Percentiles rank a stretch among this genome's conserved stretches.
Evolutionary conservation across 2,113 vertebrate species (phyloP).

Genomic region (Heliornis fulica): DNA sequence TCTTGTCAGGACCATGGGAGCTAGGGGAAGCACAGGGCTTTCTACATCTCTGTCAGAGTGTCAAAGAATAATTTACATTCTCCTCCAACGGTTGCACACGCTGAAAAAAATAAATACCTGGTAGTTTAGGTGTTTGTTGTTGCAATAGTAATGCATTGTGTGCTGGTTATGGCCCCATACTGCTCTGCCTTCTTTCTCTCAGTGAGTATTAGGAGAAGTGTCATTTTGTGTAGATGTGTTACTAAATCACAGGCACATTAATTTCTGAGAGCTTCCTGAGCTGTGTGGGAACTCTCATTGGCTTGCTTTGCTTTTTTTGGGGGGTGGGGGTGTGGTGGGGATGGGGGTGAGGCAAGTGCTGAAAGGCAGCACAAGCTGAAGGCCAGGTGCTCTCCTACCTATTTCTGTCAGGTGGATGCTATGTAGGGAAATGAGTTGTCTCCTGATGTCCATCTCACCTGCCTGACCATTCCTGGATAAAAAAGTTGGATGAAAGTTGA

Average conservation of each 20-base stretch:
- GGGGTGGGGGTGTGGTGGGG: too few relatives aligned
- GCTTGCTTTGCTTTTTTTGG: not conserved
- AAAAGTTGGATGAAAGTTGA: not conserved
- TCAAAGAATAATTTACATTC: slow-evolving; percentile 38
- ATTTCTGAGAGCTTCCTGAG: slow-evolving; percentile 32
- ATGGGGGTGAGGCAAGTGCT: not conserved
- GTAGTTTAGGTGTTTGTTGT: slow-evolving; percentile 47
- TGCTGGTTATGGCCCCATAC: not conserved
- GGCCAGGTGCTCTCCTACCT: not conserved
- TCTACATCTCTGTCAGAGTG: not conserved
- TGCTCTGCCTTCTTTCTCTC: slow-evolving; percentile 26
- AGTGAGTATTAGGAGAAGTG: slow-evolving; percentile 14
- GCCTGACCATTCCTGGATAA: not conserved
- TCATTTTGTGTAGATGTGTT: slow-evolving; percentile 25
- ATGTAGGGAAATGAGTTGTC: not conserved
- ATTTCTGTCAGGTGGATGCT: not conserved
- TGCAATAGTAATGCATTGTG: slow-evolving; percentile 15
- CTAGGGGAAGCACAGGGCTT: not conserved
- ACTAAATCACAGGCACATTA: slow-evolving; percentile 51
- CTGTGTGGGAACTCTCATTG: not conserved
- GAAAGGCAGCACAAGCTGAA: not conserved
- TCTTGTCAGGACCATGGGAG: slow-evolving; percentile 16
- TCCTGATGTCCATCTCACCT: not conserved
- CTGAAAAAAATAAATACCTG: slow-evolving; percentile 51
- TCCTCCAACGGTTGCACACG: not conserved